Percentiles rank a stretch among this genome's conserved stretches.
Evolutionary conservation across 1,140 invertebrate genomes (phyloP).

Genomic region (Formica exsecta): DNA sequence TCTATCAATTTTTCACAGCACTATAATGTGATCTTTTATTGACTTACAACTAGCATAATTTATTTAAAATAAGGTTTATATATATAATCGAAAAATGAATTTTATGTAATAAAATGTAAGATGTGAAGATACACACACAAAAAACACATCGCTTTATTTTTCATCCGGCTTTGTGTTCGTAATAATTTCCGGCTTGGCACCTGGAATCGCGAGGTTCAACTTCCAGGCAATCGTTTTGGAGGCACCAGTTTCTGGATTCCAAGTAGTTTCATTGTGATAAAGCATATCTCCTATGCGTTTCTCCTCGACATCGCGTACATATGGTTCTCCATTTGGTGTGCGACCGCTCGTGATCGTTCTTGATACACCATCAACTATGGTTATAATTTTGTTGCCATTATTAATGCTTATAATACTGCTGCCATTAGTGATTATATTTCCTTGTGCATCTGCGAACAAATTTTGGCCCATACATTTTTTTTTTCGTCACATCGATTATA

Average conservation of each 20-base stretch:
- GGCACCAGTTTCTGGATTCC: constrained; percentile 48
- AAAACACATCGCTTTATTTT: background rate
- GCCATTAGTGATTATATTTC: background rate
- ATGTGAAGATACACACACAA: background rate
- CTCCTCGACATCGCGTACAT: constrained; percentile 63
- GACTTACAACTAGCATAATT: background rate
- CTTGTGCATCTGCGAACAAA: constrained; percentile 47
- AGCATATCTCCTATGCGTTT: constrained; percentile 61
- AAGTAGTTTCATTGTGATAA: constrained; percentile 66
- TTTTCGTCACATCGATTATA: background rate
- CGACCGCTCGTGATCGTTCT: constrained; percentile 54
- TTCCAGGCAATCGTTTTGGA: constrained; percentile 61
- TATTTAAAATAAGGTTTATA: background rate
- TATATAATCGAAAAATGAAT: too few relatives aligned
- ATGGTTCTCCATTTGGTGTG: constrained; percentile 66
- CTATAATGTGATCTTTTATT: background rate
- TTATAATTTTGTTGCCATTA: background rate
- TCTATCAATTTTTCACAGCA: background rate
- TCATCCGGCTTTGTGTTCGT: background rate
- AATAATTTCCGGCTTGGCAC: constrained; percentile 68
- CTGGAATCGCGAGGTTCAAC: constrained; percentile 68
- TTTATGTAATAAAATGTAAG: too few relatives aligned
- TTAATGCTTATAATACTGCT: background rate
- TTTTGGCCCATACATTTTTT: background rate
- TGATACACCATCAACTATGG: background rate